Evolutionary conservation across 1,140 invertebrate genomes (phyloP).

Genomic region (Leptinotarsa lineolata): DNA sequence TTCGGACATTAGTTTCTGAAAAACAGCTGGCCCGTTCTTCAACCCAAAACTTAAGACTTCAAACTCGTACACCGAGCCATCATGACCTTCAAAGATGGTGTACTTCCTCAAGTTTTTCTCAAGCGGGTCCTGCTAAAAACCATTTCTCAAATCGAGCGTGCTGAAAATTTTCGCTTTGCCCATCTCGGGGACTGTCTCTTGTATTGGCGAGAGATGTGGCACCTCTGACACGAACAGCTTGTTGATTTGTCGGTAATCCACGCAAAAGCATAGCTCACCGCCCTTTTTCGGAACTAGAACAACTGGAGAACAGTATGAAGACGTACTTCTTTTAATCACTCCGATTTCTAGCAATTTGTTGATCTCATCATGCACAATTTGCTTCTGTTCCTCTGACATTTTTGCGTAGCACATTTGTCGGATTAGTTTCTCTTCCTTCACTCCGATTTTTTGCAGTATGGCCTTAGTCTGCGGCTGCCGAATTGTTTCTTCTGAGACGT

Average conservation of each 20-base stretch:
- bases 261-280: constrained; percentile 38
- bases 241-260: constrained; percentile 55
- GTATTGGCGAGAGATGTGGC: constrained; percentile 39
- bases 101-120: constrained; percentile 18
- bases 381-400: not conserved
- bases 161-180: constrained; percentile 34
- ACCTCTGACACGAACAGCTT: constrained; percentile 48
- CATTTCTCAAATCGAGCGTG: constrained; percentile 38
- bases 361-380: constrained; percentile 23
- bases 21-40: constrained; percentile 39
- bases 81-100: constrained; percentile 44
- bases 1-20: constrained; percentile 37
- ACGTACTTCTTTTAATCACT: constrained; percentile 25
- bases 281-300: constrained; percentile 31
- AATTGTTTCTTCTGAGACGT: not conserved
- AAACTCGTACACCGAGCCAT: constrained; percentile 38
- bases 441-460: not conserved
- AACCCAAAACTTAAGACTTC: constrained; percentile 45
- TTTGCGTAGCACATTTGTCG: not conserved
- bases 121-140: constrained; percentile 47
- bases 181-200: constrained; percentile 26
- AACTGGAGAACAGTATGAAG: constrained; percentile 30
- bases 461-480: constrained; percentile 4
- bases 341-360: constrained; percentile 29
- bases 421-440: not conserved